Evolutionary conservation across 2,113 vertebrate species (phyloP), one percentile per base, ranked within the genome.

Genomic region (Hemichromis elongatus): DNA sequence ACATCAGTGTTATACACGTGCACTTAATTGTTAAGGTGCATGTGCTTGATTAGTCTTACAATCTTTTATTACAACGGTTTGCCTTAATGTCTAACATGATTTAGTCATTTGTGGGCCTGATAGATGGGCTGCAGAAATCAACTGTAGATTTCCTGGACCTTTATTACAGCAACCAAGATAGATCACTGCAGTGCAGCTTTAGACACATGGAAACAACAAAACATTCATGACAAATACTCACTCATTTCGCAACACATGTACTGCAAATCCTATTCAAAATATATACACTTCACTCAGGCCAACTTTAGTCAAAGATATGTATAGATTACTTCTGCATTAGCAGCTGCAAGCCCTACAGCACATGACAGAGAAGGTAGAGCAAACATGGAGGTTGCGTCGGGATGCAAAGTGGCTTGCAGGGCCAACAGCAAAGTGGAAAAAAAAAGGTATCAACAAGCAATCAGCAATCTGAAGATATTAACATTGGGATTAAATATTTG

Each of bases 61-160:
- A 79, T 45, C 50, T 73, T 57, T 80, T 86, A 92, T 89, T 87
- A 92, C 81, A 86, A 66, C 50, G 3, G 13, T 53, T 81, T 55
- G 40, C 52, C 66, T 33, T 84, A 83, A 82, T 26, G 78, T 90
- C 79, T 87, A 88, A 83, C 3, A 10, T 66, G 19, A 91, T 93
- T 94, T 61, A 93, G 90, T 93, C 89, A 85, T 82, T 7, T 40
- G 66, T 54, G 28, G 70, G 70, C 86, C 37, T 90, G 93, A 93
- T 91, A 82, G 92, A 92, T 92, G 54, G 89, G 92, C 61, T 59
- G 59, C 50, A 82, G 77, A 88, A 88, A 92, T 90, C 70, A 75
- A 83, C 80, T 85, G 83, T 84, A 89, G 92, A 91, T 93, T 89
- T 91, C 47, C 86, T 80, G 83, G 91, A 92, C 86, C 89, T 89